These are phyloP conservation scores for Capricornis sumatraensis DNA, from an alignment of 2,113 vertebrate species.

Conservation along the genomic window DNA sequence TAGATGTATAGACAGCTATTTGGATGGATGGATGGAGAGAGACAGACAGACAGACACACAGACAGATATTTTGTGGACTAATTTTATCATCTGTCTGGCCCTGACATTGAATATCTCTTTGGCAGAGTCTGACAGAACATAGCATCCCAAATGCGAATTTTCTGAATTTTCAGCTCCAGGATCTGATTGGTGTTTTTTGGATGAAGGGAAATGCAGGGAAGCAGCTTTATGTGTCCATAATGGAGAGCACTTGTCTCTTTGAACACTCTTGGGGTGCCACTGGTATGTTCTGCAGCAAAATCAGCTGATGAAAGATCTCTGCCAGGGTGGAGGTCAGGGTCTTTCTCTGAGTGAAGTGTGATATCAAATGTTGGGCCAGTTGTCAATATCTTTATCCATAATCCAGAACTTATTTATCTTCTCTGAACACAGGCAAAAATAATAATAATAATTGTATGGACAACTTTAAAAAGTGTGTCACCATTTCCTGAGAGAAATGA, in stretches of 20 bases:
- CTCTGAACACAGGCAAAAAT: constrained; percentile 2
- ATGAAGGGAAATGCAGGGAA: background rate
- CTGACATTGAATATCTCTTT: background rate
- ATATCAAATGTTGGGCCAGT: background rate
- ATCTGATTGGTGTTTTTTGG: background rate
- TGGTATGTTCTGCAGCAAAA: background rate
- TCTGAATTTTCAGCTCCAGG: background rate
- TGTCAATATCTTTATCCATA: constrained; percentile 39
- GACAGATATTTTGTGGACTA: background rate
- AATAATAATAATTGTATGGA: background rate
- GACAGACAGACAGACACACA: background rate
- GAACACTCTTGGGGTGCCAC: background rate
- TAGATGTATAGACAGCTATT: background rate
- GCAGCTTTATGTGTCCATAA: background rate
- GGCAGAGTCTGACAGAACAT: background rate
- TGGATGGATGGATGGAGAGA: background rate
- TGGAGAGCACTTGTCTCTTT: background rate
- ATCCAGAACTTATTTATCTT: constrained; percentile 54
- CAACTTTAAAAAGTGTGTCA: constrained; percentile 52
- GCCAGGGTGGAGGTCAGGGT: background rate
- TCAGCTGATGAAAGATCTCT: background rate
- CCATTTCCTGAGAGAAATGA: constrained; percentile 61
- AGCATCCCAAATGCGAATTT: background rate
- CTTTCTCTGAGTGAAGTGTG: constrained; percentile 49
- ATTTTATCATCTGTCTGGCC: background rate